These are phyloP conservation scores for Hypotaenidia okinawae DNA, from an alignment of 2,797 vertebrate species.

Conservation along the genomic window DNA sequence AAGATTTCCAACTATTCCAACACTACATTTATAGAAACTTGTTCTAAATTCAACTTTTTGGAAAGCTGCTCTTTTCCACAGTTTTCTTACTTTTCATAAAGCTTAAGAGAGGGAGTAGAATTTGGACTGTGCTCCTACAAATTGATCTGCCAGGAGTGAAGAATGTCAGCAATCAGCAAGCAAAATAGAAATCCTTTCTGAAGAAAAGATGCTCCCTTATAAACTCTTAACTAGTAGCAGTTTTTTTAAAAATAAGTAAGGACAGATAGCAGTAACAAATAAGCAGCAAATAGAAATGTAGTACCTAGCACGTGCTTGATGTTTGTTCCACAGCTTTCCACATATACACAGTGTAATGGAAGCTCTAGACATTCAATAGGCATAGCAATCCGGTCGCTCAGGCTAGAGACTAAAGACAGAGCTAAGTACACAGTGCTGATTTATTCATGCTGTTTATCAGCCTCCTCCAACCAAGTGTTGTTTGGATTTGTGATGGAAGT, in stretches of 20 bases:
- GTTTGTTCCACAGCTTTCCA: neutral
- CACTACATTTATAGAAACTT: neutral
- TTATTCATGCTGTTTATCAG: neutral
- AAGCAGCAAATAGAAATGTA: neutral
- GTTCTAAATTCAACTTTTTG: neutral
- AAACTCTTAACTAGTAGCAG: neutral
- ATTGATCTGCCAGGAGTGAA: neutral
- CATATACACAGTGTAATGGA: neutral
- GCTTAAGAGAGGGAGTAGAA: neutral
- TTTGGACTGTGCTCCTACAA: neutral
- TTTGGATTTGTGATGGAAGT: neutral
- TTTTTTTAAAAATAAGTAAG: neutral
- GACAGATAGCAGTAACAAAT: neutral
- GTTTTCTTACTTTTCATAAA: neutral
- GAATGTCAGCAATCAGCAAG: neutral
- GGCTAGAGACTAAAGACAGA: neutral
- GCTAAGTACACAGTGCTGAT: neutral
- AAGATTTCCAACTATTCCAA: neutral
- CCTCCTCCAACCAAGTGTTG: neutral
- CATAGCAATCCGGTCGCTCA: neutral
- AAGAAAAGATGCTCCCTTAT: neutral
- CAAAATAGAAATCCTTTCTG: neutral
- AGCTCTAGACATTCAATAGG: neutral
- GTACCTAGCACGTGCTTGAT: neutral
- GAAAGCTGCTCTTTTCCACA: neutral